Evolutionary conservation across 2,113 vertebrate species (phyloP).

Genomic region (Pluvianellus socialis): DNA sequence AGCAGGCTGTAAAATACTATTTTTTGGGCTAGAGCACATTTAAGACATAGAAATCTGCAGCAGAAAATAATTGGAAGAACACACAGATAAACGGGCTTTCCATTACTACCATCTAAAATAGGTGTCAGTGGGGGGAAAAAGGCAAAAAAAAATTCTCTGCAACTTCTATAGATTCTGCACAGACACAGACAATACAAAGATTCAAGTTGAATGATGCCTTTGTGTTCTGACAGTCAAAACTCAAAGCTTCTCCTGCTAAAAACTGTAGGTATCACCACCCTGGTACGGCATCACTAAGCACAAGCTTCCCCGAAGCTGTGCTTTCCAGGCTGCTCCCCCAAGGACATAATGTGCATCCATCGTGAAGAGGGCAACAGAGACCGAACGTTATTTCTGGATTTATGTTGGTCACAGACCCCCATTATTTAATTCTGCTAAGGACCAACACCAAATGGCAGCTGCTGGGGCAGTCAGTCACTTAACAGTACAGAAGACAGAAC

Average conservation of each 20-base stretch:
- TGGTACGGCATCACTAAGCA: background rate
- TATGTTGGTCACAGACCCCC: background rate
- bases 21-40: background rate
- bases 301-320: background rate
- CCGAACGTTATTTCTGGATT: background rate
- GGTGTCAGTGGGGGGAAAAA: no score
- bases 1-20: background rate
- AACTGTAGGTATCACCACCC: background rate
- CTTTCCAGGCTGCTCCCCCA: background rate
- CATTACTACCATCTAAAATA: background rate
- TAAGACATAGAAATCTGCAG: background rate
- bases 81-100: background rate
- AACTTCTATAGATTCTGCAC: background rate
- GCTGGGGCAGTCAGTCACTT: background rate
- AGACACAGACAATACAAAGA: background rate
- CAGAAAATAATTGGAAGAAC: background rate
- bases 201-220: background rate
- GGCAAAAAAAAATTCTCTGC: background rate
- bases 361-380: background rate
- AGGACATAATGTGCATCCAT: background rate
- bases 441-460: background rate
- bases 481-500: background rate
- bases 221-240: background rate
- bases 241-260: background rate
- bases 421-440: background rate